phyloP scores from a whole-genome alignment of 1,140 invertebrate species.

The Aphelenchoides avenae region DNA sequence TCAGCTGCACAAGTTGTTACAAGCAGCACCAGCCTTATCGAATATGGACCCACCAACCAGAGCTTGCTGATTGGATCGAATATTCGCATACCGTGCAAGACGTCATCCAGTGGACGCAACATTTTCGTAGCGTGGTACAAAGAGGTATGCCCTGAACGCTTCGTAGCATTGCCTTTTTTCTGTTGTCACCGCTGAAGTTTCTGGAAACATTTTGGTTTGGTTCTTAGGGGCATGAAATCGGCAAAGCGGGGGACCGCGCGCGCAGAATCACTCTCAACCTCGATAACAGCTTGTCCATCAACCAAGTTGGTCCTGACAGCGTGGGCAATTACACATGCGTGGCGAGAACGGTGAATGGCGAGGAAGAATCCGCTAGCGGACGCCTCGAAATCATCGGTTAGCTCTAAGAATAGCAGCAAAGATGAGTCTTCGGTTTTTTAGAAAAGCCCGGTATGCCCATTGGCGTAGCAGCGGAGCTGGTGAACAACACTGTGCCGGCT shows the following conservation, averaged over 20 bases:
- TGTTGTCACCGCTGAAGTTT: constrained; percentile 2
- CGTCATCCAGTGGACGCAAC: constrained; percentile 44
- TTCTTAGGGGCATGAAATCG: constrained; percentile 41
- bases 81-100: constrained; percentile 53
- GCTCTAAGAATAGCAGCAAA: constrained; percentile 5
- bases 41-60: constrained; percentile 55
- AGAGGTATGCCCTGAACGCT: not conserved
- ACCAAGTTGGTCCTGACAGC: constrained; percentile 56
- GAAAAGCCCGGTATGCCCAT: constrained; percentile 87
- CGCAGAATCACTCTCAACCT: constrained; percentile 42
- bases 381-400: constrained; percentile 48
- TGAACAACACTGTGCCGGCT: constrained; percentile 65
- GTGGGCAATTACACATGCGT: constrained; percentile 53
- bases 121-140: constrained; percentile 30
- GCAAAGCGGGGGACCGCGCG: constrained; percentile 32
- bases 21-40: constrained; percentile 36
- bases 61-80: constrained; percentile 54
- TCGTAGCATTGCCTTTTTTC: constrained; percentile 23
- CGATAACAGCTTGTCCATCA: constrained; percentile 51
- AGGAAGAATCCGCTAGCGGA: constrained; percentile 37
- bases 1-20: constrained; percentile 1
- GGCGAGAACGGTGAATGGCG: constrained; percentile 27
- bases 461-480: constrained; percentile 72
- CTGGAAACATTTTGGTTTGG: constrained; percentile 19
- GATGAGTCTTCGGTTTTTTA: constrained; percentile 37